Conservation (phyloP, 1,140 invertebrate genomes). For the Daktulosphaira vitifoliae region DNA sequence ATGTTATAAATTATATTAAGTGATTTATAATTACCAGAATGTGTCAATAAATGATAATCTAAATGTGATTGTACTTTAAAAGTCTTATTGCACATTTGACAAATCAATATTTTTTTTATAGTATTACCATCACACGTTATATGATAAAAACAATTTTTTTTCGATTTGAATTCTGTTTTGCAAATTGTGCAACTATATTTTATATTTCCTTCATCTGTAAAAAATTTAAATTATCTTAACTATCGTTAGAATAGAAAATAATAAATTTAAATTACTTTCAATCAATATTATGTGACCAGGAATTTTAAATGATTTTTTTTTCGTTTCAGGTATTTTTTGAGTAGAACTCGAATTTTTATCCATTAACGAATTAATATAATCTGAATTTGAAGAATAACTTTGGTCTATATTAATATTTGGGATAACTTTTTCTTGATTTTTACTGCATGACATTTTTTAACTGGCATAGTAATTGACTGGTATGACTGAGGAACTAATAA, state of each 20-base stretch:
- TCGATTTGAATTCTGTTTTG: conserved; percentile 14
- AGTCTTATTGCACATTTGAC: conserved; percentile 13
- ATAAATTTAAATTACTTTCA: not conserved
- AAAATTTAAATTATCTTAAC: not conserved
- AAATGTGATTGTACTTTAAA: conserved; percentile 30
- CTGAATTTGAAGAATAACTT: too few relatives aligned
- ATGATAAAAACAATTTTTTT: conserved; percentile 26
- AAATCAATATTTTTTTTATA: conserved; percentile 10
- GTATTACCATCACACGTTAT: conserved; percentile 14
- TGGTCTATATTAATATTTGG: too few relatives aligned
- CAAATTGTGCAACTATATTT: conserved; percentile 25
- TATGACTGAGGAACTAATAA: too few relatives aligned
- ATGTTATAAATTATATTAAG: too few relatives aligned
- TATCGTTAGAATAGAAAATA: not conserved
- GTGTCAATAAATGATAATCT: conserved; percentile 27
- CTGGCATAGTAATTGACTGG: too few relatives aligned
- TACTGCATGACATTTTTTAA: too few relatives aligned
- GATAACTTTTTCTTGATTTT: too few relatives aligned
- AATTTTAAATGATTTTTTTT: conserved; percentile 11
- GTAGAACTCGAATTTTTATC: not conserved
- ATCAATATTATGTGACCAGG: conserved; percentile 14
- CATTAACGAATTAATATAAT: too few relatives aligned
- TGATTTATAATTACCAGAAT: conserved; percentile 9
- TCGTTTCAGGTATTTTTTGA: not conserved
- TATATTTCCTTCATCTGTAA: conserved; percentile 9